phyloP scores from a whole-genome alignment of 2,113 vertebrate species.

The Colius striatus region DNA sequence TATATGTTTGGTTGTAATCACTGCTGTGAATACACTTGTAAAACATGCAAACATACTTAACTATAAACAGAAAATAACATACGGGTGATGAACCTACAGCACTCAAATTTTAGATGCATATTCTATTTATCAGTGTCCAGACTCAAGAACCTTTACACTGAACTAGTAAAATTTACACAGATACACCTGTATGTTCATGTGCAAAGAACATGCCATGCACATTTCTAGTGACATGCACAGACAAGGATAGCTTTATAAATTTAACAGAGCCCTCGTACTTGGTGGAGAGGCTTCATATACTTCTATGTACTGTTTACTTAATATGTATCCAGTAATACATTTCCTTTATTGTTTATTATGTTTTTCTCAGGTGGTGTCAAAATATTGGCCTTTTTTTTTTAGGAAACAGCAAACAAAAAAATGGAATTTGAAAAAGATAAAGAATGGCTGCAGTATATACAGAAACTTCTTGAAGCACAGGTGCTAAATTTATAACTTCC shows the following conservation, averaged over 20 bases:
- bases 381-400: constrained; percentile 40
- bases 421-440: constrained; percentile 77
- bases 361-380: background rate
- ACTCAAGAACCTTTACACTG: background rate
- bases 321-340: background rate
- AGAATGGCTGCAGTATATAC: constrained; percentile 84
- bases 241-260: background rate
- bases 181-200: background rate
- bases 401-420: constrained; percentile 76
- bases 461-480: constrained; percentile 88
- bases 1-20: background rate
- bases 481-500: constrained; percentile 65
- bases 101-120: background rate
- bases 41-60: background rate
- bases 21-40: background rate
- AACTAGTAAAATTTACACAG: background rate
- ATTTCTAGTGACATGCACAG: background rate
- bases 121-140: background rate
- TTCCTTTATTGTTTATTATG: background rate
- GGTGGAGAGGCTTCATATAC: background rate
- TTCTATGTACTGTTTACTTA: background rate
- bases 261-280: background rate
- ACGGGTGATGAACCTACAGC: background rate
- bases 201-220: background rate
- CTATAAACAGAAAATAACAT: background rate